Conservation (phyloP, 1,140 invertebrate species). For the Zaprionus lachaisei region DNA sequence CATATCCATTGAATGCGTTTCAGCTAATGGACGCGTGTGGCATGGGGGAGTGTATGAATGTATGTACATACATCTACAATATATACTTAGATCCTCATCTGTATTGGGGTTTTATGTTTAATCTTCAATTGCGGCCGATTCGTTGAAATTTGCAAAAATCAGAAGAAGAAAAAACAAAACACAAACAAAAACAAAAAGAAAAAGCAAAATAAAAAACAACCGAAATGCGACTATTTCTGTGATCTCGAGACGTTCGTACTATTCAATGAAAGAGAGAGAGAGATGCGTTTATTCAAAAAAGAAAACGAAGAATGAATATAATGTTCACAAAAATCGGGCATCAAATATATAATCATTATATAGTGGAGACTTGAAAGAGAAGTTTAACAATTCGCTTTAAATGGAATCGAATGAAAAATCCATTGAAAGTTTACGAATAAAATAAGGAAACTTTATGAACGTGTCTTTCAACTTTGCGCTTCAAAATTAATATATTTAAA, state of each 20-base stretch:
- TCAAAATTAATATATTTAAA: too few species aligned
- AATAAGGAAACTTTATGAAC: not conserved
- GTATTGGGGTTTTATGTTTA: constrained; percentile 15
- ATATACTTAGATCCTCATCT: not conserved
- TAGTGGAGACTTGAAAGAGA: not conserved
- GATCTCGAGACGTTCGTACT: not conserved
- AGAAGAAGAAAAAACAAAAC: not conserved
- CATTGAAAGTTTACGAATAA: not conserved
- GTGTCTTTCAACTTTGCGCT: not conserved
- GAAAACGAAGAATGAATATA: not conserved
- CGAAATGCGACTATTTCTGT: constrained; percentile 3
- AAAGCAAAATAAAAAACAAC: not conserved
- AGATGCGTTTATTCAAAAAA: not conserved
- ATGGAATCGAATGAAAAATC: not conserved
- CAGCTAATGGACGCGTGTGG: constrained; percentile 21
- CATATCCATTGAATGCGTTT: constrained; percentile 42
- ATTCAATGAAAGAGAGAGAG: not conserved
- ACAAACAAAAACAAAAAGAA: not conserved
- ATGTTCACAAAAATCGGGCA: not conserved
- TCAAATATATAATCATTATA: not conserved
- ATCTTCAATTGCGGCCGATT: constrained; percentile 5
- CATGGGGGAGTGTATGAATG: constrained; percentile 13
- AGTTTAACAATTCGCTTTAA: not conserved
- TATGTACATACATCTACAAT: not conserved
- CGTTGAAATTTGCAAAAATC: constrained; percentile 2